Base-by-base conservation (phyloP, 2,113 vertebrate species). In the Xyliphius kryptos region DNA sequence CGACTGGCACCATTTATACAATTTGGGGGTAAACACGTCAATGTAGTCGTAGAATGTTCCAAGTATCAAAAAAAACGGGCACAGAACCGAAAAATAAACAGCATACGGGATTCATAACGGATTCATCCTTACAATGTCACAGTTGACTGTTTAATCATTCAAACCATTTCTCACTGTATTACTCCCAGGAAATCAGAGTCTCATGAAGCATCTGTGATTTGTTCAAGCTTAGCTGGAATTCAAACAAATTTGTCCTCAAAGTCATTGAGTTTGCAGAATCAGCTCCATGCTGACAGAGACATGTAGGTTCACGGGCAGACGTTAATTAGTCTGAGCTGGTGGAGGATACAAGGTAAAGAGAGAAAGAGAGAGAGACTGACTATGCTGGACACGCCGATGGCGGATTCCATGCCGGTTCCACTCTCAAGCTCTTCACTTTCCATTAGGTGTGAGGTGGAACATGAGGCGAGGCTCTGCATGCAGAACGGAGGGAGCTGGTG, bases 251-350 rank as follows among this genome's bases (percentile, higher is more conserved):
- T 72, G 81, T 70, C 77, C 76, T 26, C 40, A 21, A 79, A 81
- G 70, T 82, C 80, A 73, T 71, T 71, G 81, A 80, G 80, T 83
- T 59, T 74, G 76, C 71, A 58, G 73, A 71, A 77, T 74, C 56
- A 9, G 58, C 74, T 60, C 66, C 70, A 80, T 56, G 74, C 70
- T 80, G 81, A 83, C 83, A 79, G 80, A 78, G 80, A 83, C 81
- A 81, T 81, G 80, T 82, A 78, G 79, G 79, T 80, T 77, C 74
- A 56, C 54, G 62, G 78, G 79, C 80, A 83, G 80, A 76, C 73
- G 66, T 79, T 86, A 88, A 87, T 88, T 86, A 85, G 75, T 76
- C 66, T 74, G 65, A 66, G 74, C 69, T 37, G 43, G 74, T 77
- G 73, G 75, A 76, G 79, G 73, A 57, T 72, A 46, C 63, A 66